Conservation (phyloP, 2,113 vertebrate genomes). For the Silurus asotus region DNA sequence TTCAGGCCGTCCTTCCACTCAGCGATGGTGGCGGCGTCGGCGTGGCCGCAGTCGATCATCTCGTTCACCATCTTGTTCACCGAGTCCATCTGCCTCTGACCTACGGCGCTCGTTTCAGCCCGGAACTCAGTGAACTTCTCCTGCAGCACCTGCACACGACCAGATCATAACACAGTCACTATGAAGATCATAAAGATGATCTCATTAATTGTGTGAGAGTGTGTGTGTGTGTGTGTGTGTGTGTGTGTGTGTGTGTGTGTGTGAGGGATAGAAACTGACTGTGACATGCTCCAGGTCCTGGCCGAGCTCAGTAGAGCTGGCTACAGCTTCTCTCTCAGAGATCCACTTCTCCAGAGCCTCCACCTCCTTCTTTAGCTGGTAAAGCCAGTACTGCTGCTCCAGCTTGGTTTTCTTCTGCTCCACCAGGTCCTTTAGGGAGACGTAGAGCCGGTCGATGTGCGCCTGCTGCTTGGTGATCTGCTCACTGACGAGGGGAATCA, state of each 20-base stretch:
- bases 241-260: neutral
- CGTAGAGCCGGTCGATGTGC: slow-evolving; percentile 88
- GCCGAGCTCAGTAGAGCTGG: slow-evolving; percentile 89
- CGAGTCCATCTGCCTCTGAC: slow-evolving; percentile 86
- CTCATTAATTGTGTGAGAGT: neutral
- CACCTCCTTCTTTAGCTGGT: slow-evolving; percentile 89
- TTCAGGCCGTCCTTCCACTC: slow-evolving; percentile 96
- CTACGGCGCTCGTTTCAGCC: slow-evolving; percentile 83
- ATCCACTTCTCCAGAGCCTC: slow-evolving; percentile 96
- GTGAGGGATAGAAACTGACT: slow-evolving; percentile 63
- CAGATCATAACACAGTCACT: neutral
- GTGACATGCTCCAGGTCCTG: slow-evolving; percentile 93
- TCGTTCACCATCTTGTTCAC: slow-evolving; percentile 86
- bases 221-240: neutral
- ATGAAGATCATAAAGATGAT: neutral
- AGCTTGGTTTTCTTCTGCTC: slow-evolving; percentile 83
- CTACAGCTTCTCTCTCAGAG: slow-evolving; percentile 86
- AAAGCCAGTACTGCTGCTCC: slow-evolving; percentile 88
- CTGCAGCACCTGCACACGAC: slow-evolving; percentile 78
- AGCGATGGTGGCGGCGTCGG: slow-evolving; percentile 84
- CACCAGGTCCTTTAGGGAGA: slow-evolving; percentile 88
- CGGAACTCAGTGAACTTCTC: slow-evolving; percentile 90
- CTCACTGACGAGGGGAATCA: slow-evolving; percentile 65
- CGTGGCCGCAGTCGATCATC: slow-evolving; percentile 86
- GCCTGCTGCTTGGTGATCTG: slow-evolving; percentile 87